These are phyloP conservation scores for Papilio glaucus DNA, from an alignment of 1,140 invertebrate genomes.

Conservation along the genomic window DNA sequence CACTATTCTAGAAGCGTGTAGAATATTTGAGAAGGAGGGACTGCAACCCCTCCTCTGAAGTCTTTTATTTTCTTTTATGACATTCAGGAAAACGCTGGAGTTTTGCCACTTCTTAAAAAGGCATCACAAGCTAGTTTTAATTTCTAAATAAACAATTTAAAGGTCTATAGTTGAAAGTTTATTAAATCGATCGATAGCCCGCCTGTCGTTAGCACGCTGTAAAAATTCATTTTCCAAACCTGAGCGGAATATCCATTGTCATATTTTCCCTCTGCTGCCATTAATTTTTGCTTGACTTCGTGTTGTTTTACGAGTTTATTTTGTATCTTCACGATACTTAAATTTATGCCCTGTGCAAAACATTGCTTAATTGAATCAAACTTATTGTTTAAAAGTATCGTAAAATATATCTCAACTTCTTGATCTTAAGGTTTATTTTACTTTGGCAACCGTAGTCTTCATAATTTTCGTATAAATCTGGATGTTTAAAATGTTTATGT, in stretches of 20 bases:
- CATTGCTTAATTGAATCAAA: slow-evolving; percentile 41
- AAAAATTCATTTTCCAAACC: slow-evolving; percentile 27
- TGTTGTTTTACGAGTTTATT: slow-evolving; percentile 51
- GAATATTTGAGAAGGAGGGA: too few species aligned
- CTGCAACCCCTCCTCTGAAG: too few species aligned
- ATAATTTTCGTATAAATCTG: slow-evolving; percentile 26
- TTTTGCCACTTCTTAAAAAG: too few species aligned
- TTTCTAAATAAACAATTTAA: too few species aligned
- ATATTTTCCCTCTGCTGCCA: slow-evolving; percentile 43
- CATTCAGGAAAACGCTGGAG: too few species aligned
- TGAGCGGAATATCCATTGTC: slow-evolving; percentile 42
- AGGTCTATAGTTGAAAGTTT: neutral
- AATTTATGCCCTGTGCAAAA: slow-evolving; percentile 35
- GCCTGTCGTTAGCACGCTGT: slow-evolving; percentile 26
- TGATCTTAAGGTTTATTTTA: neutral
- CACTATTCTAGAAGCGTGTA: too few species aligned
- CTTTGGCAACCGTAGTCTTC: neutral
- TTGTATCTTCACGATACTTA: slow-evolving; percentile 47
- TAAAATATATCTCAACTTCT: neutral
- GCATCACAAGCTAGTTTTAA: too few species aligned
- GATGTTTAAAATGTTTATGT: slow-evolving; percentile 18
- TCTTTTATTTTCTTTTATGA: too few species aligned
- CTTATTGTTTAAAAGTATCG: neutral
- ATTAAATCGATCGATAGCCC: neutral
- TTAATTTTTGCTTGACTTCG: slow-evolving; percentile 52